Evolutionary conservation across 2,888 invertebrate species (phyloP), one percentile per base, ranked within the genome.

Genomic region (Frankliniella fusca): DNA sequence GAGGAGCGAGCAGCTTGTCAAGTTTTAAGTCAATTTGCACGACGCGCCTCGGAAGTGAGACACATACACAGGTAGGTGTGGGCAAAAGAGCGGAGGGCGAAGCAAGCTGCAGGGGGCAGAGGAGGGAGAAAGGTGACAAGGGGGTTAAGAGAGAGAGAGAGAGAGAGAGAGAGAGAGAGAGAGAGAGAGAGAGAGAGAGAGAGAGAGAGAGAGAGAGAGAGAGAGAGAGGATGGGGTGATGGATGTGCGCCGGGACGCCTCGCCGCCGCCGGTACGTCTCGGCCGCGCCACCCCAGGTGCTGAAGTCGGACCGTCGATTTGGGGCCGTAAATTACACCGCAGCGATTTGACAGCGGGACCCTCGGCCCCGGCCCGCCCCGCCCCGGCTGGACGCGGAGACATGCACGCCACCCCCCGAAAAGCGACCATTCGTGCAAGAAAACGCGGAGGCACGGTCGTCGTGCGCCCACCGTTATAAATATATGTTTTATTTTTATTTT

Each of bases 1-100:
- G 70, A 12, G 70, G 27, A 11, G 23, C 7, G 70, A 76, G 70
- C 23, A 70, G 27, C 70, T 70, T 70, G 70, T 70, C 70, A 70
- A 70, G 70, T 70, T 70, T 70, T 70, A 70, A 70, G 70, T 70
- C 70, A 70, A 70, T 70, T 70, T 70, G n/a, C 70, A 23, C 23
- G 54, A 20, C 70, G 70, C 70, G 70, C 7, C 70, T 10, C 54
- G 54, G 54, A 54, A 20, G 54, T 54, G 54, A 12, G 54, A 2
- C 10, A 15, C 50, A 9, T 9, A 3, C 54, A 10, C 54, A 10
- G 15, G 54, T 54, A 18, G 54, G 61, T 7, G n/a, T 61, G n/a
- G 18, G n/a, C n/a, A n/a, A 61, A 61, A 18, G 61, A n/a, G 8
- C n/a, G 61, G 61, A 61, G 61, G 61, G 61, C 5, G 61, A 54